Base-by-base conservation (phyloP, 1,140 invertebrate species). In the Paralvinella palmiformis region DNA sequence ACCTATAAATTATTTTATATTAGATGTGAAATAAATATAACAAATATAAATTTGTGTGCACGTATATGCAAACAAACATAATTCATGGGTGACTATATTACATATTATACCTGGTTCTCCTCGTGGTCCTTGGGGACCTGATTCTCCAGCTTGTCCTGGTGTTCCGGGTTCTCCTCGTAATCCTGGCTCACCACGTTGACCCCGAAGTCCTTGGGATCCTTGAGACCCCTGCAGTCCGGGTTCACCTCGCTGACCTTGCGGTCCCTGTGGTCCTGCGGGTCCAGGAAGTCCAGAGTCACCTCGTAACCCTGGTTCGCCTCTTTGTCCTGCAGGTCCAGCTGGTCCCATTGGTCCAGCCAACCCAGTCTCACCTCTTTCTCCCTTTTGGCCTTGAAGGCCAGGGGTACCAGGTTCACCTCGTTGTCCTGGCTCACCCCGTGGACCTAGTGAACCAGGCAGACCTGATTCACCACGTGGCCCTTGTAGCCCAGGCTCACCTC, bases 401-500 rank as follows among this genome's bases (percentile, higher is more conserved):
- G 29, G 17, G n/a, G 57, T 33, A n/a, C 63, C 63, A 61, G 27
- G 10, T 32, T 15, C 32, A 55, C 64, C 64, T 22, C 31, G 27
- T n/a, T 32, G 24, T 27, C 64, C 64, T 27, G n/a, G n/a, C 17
- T n/a, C 15, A 22, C 64, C 64, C 5, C 33, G 22, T 6, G 33
- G 44, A 6, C 64, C 64, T 24, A 15, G 5, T 17, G 15, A 3
- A 24, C 62, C 62, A 15, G 24, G 27, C 17, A 33, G 53, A 7
- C 62, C 62, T 27, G 45, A 10, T 5, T 36, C 17, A 48, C 64
- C 64, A 35, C 44, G 20, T 63, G 29, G 35, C 22, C 63, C 63
- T 27, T 52, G 29, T n/a, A n/a, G n/a, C 5, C 55, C 55, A 7
- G 27, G 29, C 13, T 24, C 24, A 5, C 55, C 55, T 3, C 27